These are phyloP conservation scores for Chymomyza caudatula DNA, from an alignment of 2,888 invertebrate genomes.

Conservation along the genomic window DNA sequence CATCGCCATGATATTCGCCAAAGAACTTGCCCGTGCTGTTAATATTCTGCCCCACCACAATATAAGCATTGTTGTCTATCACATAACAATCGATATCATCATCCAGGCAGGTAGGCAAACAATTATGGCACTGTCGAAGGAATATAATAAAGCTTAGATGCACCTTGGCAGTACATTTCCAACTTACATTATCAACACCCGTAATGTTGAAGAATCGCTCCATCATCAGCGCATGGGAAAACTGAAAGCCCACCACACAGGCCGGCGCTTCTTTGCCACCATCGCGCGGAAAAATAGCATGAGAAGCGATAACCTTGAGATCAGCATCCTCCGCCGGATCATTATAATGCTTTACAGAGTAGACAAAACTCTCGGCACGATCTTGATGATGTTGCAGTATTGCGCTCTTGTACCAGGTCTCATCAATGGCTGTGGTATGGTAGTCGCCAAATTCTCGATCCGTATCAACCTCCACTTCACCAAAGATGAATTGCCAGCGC, in stretches of 20 bases:
- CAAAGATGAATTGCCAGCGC: slow-evolving; percentile 88
- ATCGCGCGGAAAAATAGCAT: slow-evolving; percentile 90
- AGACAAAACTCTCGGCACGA: slow-evolving; percentile 85
- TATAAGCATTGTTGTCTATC: slow-evolving; percentile 94
- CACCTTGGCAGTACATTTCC: neutral
- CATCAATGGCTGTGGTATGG: slow-evolving; percentile 88
- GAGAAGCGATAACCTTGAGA: slow-evolving; percentile 87
- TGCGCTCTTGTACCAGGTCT: slow-evolving; percentile 94
- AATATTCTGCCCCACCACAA: slow-evolving; percentile 83
- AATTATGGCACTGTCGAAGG: slow-evolving; percentile 79
- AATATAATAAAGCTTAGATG: neutral
- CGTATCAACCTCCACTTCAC: slow-evolving; percentile 80
- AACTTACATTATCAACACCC: slow-evolving; percentile 78
- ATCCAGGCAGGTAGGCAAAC: slow-evolving; percentile 81
- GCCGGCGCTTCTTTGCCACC: slow-evolving; percentile 88
- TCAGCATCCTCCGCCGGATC: slow-evolving; percentile 79
- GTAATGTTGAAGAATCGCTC: slow-evolving; percentile 85
- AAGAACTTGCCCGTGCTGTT: slow-evolving; percentile 90
- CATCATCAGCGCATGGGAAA: slow-evolving; percentile 85
- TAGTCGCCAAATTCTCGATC: slow-evolving; percentile 86
- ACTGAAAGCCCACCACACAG: slow-evolving; percentile 93
- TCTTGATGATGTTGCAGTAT: slow-evolving; percentile 90
- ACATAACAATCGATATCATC: slow-evolving; percentile 88
- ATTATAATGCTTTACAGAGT: slow-evolving; percentile 84
- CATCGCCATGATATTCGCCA: slow-evolving; percentile 85